Conservation (phyloP, 2,797 vertebrate genomes). For the Leptoclinus maculatus region DNA sequence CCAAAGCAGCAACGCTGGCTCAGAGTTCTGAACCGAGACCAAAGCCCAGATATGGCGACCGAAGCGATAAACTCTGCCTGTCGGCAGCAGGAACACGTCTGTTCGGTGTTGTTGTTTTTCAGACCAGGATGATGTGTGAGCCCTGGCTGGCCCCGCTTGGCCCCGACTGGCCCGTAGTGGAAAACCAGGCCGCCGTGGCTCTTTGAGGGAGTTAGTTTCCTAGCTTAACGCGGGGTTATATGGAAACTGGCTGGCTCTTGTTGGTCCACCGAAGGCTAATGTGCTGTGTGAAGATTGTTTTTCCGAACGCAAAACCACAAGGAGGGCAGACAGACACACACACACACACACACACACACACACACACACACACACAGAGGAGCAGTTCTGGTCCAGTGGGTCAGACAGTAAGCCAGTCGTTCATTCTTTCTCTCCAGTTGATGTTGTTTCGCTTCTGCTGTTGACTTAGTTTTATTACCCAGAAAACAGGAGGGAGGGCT, state of each 20-base stretch:
- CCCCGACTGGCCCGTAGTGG: constrained; percentile 54
- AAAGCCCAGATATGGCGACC: not conserved
- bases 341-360: constrained; percentile 35
- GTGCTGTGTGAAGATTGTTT: constrained; percentile 76
- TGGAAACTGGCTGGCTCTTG: constrained; percentile 74
- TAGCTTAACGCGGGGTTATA: constrained; percentile 61
- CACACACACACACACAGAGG: constrained; percentile 27
- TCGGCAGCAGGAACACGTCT: not conserved
- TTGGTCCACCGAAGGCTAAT: constrained; percentile 70
- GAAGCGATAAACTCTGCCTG: not conserved
- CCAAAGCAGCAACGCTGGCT: not conserved
- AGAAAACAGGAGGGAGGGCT: constrained; percentile 56
- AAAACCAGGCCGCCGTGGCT: constrained; percentile 61
- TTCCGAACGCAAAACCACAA: constrained; percentile 70
- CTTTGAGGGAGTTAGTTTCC: constrained; percentile 61
- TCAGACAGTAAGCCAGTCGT: constrained; percentile 59
- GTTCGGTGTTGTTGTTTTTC: constrained; percentile 40
- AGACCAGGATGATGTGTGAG: constrained; percentile 11
- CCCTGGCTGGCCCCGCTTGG: constrained; percentile 33
- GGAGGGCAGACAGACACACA: constrained; percentile 35
- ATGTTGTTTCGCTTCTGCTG: constrained; percentile 72
- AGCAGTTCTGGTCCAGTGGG: constrained; percentile 66
- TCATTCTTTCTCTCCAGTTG: constrained; percentile 58
- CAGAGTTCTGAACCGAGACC: not conserved
- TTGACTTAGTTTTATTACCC: constrained; percentile 77